These are phyloP conservation scores for Tachyglossus aculeatus DNA, from an alignment of 2,797 vertebrate species.

Conservation along the genomic window DNA sequence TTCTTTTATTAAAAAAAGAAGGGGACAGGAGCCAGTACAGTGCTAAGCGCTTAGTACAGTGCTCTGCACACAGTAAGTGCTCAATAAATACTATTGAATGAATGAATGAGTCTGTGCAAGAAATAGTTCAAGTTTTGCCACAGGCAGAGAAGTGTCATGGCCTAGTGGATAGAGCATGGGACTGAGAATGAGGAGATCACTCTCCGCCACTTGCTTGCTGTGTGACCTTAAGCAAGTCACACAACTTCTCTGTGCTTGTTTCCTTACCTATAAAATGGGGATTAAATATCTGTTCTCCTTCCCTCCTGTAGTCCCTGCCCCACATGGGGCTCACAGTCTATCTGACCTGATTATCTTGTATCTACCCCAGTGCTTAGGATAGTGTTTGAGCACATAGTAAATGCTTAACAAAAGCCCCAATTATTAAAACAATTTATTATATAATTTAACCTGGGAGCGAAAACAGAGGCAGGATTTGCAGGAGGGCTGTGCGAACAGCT, in stretches of 20 bases:
- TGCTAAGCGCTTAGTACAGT: too few species aligned
- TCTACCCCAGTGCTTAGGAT: background rate
- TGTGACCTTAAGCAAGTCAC: background rate
- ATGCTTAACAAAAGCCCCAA: background rate
- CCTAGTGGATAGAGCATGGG: too few species aligned
- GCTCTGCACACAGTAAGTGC: too few species aligned
- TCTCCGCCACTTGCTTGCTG: background rate
- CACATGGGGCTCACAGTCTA: background rate
- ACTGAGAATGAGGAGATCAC: too few species aligned
- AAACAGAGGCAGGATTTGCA: background rate
- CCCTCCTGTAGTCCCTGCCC: background rate
- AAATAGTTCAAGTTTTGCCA: too few species aligned
- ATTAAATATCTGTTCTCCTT: too few species aligned
- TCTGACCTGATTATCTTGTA: background rate
- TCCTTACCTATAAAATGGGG: background rate
- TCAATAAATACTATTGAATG: too few species aligned
- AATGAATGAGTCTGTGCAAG: too few species aligned
- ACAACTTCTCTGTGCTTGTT: background rate
- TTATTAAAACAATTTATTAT: too few species aligned
- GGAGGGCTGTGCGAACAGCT: background rate
- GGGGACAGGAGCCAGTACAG: too few species aligned
- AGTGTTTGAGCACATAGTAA: background rate
- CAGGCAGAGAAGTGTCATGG: too few species aligned
- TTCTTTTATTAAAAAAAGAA: too few species aligned
- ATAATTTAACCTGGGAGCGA: background rate